A percentile compares a stretch with the other conserved stretches of the same genome.
Evolutionary conservation across 2,797 vertebrate genomes (phyloP).

Genomic region (Semotilus atromaculatus): DNA sequence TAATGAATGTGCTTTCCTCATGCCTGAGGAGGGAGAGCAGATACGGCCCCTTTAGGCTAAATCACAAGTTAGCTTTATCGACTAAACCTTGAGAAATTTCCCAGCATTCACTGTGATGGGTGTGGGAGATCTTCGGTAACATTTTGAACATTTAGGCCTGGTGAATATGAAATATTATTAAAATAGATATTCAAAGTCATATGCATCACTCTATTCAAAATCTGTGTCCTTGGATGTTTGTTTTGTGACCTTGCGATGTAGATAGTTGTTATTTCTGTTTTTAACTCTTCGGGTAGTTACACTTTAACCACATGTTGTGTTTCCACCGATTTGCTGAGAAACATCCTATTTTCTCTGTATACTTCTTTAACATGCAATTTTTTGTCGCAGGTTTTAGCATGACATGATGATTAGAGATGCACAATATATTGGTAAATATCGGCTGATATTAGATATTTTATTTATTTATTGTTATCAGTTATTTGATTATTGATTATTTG

Average conservation of each 20-base stretch:
- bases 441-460: neutral
- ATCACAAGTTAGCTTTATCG: conserved; percentile 47
- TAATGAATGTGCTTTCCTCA: conserved; percentile 50
- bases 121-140: neutral
- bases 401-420: neutral
- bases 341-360: neutral
- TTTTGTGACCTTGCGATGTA: neutral
- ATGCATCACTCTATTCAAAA: neutral
- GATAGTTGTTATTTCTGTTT: neutral
- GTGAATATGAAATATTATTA: neutral
- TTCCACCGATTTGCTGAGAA: neutral
- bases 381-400: neutral
- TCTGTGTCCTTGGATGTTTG: neutral
- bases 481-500: neutral
- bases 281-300: neutral
- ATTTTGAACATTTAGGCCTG: neutral
- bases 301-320: neutral
- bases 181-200: neutral
- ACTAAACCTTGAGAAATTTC: conserved; percentile 24
- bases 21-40: conserved; percentile 31
- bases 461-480: neutral
- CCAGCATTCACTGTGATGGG: neutral
- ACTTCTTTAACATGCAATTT: neutral
- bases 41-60: conserved; percentile 43
- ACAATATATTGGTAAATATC: neutral